Evolutionary conservation across 1,140 invertebrate genomes (phyloP), one percentile per base, ranked within the genome.

Genomic region (Drosophila persimilis): DNA sequence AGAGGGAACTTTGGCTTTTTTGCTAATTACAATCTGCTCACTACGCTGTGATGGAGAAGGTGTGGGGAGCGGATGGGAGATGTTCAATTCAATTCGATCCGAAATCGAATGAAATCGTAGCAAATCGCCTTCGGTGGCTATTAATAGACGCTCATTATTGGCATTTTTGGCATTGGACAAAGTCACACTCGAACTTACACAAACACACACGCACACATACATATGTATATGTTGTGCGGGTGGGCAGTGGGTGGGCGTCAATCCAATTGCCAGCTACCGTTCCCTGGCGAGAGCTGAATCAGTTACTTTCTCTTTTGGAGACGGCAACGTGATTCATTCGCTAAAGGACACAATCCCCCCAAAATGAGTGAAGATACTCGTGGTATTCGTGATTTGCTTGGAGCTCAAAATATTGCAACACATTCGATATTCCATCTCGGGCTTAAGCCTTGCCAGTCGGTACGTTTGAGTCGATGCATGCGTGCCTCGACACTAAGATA

Each of bases 111-210:
- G 35, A 77, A 73, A 83, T 77, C 73, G 48, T 56, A 22, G 69
- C 67, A 57, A 80, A 71, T 70, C 70, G 59, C 43, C 55, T 48
- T 58, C 45, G 59, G 17, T 45, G 52, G 47, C 65, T 80, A 80
- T 80, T 80, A 71, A 80, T 80, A 80, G 77, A 58, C 57, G 59
- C 72, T 80, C 77, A 80, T 80, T 80, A 80, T 80, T 80, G 59
- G 65, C 71, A 63, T 80, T 80, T 64, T 80, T 44, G 78, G 66
- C 62, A 61, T 83, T 73, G 70, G 69, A 48, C 60, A 77, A 73
- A 77, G 78, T 83, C 79, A 80, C 43, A 35, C 45, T 22, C 39
- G 39, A 31, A 17, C 31, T 7, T 35, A 50, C 31, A 54, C 60
- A 43, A n/a, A 13, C 11, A 13, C 46, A 17, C 45, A 15, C 17